Percentiles rank a stretch among this genome's conserved stretches.
These are phyloP conservation scores for Pipistrellus nathusii DNA, from an alignment of 2,797 vertebrate genomes.

Conservation along the genomic window DNA sequence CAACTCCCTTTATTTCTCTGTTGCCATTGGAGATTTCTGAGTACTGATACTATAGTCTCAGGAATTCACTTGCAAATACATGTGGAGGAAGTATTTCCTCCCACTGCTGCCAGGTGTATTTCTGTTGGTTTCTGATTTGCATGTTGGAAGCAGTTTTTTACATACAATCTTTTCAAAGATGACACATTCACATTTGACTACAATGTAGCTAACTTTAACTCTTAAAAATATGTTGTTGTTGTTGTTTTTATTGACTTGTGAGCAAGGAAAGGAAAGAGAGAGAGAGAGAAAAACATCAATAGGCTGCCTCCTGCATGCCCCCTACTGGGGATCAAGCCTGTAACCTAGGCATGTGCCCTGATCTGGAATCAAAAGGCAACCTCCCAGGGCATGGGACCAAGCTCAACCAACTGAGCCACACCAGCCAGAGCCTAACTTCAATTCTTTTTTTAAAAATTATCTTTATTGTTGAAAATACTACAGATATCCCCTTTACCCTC, in stretches of 20 bases:
- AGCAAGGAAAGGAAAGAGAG: background rate
- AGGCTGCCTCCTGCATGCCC: background rate
- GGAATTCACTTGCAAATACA: background rate
- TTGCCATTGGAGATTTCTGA: background rate
- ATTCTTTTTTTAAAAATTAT: background rate
- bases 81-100: background rate
- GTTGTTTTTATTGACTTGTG: background rate
- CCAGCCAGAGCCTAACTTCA: background rate
- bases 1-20: background rate
- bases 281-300: background rate
- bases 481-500: too few relatives aligned
- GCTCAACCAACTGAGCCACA: background rate
- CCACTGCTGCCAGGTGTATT: background rate
- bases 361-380: background rate
- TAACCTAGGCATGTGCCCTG: background rate
- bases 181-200: constrained; percentile 6
- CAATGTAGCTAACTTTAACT: constrained; percentile 4
- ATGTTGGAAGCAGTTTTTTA: background rate
- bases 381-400: background rate
- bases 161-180: background rate
- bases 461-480: too few relatives aligned
- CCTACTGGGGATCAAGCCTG: background rate
- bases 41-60: background rate
- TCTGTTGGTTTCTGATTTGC: constrained; percentile 48
- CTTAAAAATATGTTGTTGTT: background rate